Percentiles rank a stretch among this genome's conserved stretches.
Conservation (phyloP, 1,140 invertebrate genomes). For the Nylanderia fulva region DNA sequence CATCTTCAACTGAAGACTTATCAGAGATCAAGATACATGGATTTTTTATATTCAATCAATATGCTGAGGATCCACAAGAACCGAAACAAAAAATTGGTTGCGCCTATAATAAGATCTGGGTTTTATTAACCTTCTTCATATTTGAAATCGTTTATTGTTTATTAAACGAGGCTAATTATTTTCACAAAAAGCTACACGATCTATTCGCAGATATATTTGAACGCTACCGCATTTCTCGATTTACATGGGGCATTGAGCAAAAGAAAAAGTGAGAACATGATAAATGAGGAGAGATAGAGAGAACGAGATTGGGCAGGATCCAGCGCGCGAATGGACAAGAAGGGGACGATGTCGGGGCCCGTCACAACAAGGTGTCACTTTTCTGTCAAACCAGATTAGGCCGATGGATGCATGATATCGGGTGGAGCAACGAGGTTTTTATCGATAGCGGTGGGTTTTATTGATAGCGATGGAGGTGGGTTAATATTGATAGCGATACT, state of each 20-base stretch:
- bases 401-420: constrained; percentile 68
- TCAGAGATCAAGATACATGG: no score
- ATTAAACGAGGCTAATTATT: neutral
- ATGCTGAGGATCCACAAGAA: no score
- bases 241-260: constrained; percentile 60
- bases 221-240: constrained; percentile 44
- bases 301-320: constrained; percentile 67
- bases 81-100: no score
- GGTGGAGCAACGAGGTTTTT: constrained; percentile 65
- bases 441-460: neutral
- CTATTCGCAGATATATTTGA: neutral
- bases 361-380: constrained; percentile 80
- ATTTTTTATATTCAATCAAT: no score
- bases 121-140: no score
- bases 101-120: no score
- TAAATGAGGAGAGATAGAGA: constrained; percentile 7
- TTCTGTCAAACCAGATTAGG: constrained; percentile 79
- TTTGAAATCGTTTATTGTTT: neutral
- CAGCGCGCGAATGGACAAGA: constrained; percentile 48
- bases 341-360: constrained; percentile 65
- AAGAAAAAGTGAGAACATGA: neutral
- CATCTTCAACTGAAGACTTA: no score
- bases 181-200: neutral
- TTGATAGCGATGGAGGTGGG: constrained; percentile 51
- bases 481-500: constrained; percentile 61